These are phyloP conservation scores for Pollicipes pollicipes DNA, from an alignment of 1,140 invertebrate genomes.

Conservation along the genomic window DNA sequence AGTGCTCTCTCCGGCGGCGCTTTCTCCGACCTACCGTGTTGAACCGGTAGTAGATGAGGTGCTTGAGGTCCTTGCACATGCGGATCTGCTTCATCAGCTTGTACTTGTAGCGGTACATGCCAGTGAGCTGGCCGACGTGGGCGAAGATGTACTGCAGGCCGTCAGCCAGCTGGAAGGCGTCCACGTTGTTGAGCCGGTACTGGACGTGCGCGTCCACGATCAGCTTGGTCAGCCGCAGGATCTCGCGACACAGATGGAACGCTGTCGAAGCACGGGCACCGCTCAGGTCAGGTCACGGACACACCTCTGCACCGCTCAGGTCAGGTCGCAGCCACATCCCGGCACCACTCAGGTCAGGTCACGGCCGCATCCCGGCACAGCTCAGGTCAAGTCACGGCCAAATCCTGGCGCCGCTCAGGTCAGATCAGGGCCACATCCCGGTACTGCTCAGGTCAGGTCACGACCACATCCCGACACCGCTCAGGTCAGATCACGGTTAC, in stretches of 20 bases:
- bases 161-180: conserved; percentile 95
- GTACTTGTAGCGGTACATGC: conserved; percentile 99
- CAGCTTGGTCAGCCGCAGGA: conserved; percentile 87
- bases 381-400: too few relatives aligned
- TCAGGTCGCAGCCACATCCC: too few relatives aligned
- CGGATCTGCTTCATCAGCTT: conserved; percentile 98
- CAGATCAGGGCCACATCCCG: too few relatives aligned
- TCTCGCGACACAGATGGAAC: conserved; percentile 97
- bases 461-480: too few relatives aligned
- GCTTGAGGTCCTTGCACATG: conserved; percentile 99
- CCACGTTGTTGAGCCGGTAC: conserved; percentile 96
- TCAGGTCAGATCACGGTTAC: too few relatives aligned
- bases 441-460: too few relatives aligned
- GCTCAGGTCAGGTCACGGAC: background rate
- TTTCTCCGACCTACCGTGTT: conserved; percentile 54
- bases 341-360: too few relatives aligned
- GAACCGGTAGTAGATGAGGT: conserved; percentile 98
- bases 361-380: too few relatives aligned
- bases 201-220: conserved; percentile 99
- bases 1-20: too few relatives aligned
- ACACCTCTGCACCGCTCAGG: too few relatives aligned
- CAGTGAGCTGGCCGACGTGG: conserved; percentile 96
- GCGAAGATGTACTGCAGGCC: conserved; percentile 99
- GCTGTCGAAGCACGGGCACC: conserved; percentile 30
- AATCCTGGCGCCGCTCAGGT: too few relatives aligned